Evolutionary conservation across 2,888 invertebrate genomes (phyloP).

Genomic region (Clitarchus hookeri): DNA sequence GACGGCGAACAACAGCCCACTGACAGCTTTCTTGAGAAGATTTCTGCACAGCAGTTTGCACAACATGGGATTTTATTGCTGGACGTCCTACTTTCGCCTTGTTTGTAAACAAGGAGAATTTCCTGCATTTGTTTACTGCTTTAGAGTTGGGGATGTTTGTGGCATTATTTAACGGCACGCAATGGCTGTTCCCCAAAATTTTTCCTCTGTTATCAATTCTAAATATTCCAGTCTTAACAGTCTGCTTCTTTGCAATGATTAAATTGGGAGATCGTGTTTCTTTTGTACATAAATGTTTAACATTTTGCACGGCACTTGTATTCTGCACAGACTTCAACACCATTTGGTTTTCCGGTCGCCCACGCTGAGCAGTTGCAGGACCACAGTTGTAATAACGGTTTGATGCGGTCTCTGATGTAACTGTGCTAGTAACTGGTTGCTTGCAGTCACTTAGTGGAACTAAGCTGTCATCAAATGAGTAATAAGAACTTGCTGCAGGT

Average conservation of each 20-base stretch:
- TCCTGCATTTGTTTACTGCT: background rate
- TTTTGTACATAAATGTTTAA: background rate
- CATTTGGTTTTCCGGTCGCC: background rate
- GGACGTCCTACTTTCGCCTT: background rate
- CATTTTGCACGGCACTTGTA: background rate
- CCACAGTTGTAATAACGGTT: background rate
- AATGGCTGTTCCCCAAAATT: background rate
- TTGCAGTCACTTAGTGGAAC: background rate
- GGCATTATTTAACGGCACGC: background rate
- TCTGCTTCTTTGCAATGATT: background rate
- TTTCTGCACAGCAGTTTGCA: background rate
- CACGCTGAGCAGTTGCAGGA: background rate
- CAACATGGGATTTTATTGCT: background rate
- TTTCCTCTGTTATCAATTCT: background rate
- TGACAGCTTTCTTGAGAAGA: background rate
- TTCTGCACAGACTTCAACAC: too few species aligned
- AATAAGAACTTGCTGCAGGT: background rate
- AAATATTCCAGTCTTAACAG: background rate
- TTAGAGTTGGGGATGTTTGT: background rate
- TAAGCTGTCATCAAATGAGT: background rate
- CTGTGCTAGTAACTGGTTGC: background rate
- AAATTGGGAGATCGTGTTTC: background rate
- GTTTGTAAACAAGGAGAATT: background rate
- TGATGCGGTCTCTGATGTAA: background rate
- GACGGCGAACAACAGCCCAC: background rate